phyloP scores from a whole-genome alignment of 2,797 vertebrate species.

The Notolabrus celidotus region DNA sequence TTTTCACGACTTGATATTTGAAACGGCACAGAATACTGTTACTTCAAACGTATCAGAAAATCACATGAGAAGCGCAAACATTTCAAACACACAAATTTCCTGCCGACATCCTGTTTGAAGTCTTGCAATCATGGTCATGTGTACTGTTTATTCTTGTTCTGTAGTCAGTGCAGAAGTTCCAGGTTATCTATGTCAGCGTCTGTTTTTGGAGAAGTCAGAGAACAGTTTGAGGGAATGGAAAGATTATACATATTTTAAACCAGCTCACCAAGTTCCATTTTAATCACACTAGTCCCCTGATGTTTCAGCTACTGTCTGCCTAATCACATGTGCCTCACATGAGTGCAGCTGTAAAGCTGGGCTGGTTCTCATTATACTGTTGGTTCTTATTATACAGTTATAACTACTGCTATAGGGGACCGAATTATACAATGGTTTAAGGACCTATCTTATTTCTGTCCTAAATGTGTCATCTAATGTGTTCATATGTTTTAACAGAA shows the following conservation, averaged over 20 bases:
- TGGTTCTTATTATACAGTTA: too few species aligned
- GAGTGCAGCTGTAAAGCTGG: conserved; percentile 25
- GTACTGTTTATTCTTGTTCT: background rate
- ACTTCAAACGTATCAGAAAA: conserved; percentile 4
- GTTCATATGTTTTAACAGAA: conserved; percentile 77
- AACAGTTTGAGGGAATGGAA: conserved; percentile 25
- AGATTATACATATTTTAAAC: conserved; percentile 8
- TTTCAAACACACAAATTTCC: conserved; percentile 10
- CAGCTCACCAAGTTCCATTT: conserved; percentile 11
- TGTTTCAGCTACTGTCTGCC: conserved; percentile 10
- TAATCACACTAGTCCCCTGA: conserved; percentile 25
- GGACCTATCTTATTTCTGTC: background rate
- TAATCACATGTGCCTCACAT: conserved; percentile 54
- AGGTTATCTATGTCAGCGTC: background rate
- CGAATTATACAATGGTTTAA: background rate
- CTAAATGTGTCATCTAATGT: conserved; percentile 1
- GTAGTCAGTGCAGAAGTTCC: background rate
- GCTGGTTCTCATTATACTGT: conserved; percentile 15
- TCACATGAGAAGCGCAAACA: conserved; percentile 1
- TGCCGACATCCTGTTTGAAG: background rate
- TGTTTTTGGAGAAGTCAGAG: conserved; percentile 24
- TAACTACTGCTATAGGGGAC: background rate
- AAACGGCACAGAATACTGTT: conserved; percentile 30
- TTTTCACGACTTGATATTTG: conserved; percentile 4
- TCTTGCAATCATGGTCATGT: conserved; percentile 1